phyloP scores from a whole-genome alignment of 1,140 invertebrate genomes.

The Pygmarrhopalites habei region DNA sequence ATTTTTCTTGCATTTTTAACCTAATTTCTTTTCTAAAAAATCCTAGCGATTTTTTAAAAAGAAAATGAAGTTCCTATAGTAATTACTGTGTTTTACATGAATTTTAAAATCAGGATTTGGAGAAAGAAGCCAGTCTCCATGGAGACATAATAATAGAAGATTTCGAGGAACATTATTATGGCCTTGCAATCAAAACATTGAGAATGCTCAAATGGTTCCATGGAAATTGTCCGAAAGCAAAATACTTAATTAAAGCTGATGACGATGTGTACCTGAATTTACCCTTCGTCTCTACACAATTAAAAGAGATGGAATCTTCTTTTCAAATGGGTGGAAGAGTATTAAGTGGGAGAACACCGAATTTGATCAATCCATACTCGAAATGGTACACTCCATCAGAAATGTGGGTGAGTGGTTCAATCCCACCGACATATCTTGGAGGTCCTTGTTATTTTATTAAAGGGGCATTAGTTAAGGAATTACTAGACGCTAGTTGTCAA shows the following conservation, averaged over 20 bases:
- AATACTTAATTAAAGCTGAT: constrained; percentile 39
- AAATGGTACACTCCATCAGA: constrained; percentile 40
- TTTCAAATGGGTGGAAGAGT: neutral
- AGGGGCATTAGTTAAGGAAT: neutral
- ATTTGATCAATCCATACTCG: constrained; percentile 4
- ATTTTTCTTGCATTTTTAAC: no score
- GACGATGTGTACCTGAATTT: constrained; percentile 48
- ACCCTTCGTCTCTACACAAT: constrained; percentile 32
- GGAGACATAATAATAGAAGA: constrained; percentile 27
- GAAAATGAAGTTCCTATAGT: no score
- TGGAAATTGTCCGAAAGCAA: constrained; percentile 7
- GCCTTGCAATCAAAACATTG: constrained; percentile 24
- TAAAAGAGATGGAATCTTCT: constrained; percentile 16
- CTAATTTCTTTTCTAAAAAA: no score
- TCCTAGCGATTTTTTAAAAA: no score
- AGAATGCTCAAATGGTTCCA: constrained; percentile 25
- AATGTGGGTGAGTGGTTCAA: neutral
- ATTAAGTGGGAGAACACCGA: constrained; percentile 1
- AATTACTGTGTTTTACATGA: no score
- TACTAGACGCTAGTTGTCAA: constrained; percentile 8
- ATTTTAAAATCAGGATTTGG: no score
- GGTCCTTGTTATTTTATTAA: constrained; percentile 26
- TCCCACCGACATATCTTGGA: constrained; percentile 20
- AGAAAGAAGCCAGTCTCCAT: constrained; percentile 1
- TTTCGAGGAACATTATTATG: constrained; percentile 25